Percentiles rank a stretch among this genome's conserved stretches.
phyloP scores from a whole-genome alignment of 2,888 invertebrate species.

The Sisyra terminalis region DNA sequence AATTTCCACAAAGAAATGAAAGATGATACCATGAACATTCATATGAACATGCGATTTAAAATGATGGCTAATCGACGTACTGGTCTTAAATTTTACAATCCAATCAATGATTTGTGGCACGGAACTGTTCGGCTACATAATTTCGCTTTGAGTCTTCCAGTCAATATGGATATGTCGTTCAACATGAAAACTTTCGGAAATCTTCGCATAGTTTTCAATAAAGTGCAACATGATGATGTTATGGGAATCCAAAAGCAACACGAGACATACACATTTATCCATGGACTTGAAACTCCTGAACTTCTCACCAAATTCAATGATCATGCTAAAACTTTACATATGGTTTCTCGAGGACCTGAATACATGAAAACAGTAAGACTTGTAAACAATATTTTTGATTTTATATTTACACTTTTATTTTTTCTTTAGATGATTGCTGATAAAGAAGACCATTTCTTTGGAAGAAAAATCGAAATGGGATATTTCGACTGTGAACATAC shows the following conservation, averaged over 20 bases:
- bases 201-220: constrained; percentile 19
- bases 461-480: background rate
- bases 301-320: background rate
- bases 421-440: background rate
- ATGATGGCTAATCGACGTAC: constrained; percentile 18
- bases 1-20: background rate
- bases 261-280: constrained; percentile 13
- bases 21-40: background rate
- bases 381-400: background rate
- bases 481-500: background rate
- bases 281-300: background rate
- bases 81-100: constrained; percentile 26
- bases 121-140: constrained; percentile 20
- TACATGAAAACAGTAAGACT: background rate
- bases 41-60: background rate
- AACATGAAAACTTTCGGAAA: constrained; percentile 18
- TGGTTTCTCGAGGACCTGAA: background rate
- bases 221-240: constrained; percentile 16
- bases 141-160: constrained; percentile 19
- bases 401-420: background rate
- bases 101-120: constrained; percentile 26
- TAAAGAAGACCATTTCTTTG: background rate
- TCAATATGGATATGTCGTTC: constrained; percentile 17
- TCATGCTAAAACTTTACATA: background rate
- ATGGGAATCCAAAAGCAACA: constrained; percentile 20